Evolutionary conservation across 2,113 vertebrate genomes (phyloP), one percentile per base, ranked within the genome.

Genomic region (Spheniscus mendiculus): DNA sequence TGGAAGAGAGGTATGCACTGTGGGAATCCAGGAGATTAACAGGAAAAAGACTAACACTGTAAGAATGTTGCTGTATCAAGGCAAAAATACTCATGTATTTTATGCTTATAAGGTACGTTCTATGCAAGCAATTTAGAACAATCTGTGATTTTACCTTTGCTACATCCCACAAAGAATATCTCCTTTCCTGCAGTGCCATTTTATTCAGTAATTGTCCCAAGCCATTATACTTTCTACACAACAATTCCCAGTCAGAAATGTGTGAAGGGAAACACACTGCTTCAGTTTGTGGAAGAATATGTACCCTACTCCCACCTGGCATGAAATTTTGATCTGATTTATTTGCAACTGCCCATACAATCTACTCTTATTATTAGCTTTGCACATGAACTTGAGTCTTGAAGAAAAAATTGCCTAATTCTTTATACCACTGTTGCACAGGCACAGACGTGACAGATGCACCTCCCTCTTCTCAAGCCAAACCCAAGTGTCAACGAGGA

Each of bases 141-240:
- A 87, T 66, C 63, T 87, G n/a, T 86, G 71, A 84, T 95, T 95
- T 94, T 84, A 93, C 72, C 56, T 92, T 84, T 86, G 36, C 69
- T 90, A 11, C 83, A 78, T 86, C 77, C 71, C 59, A 52, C 59
- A 3, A 86, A 67, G 59, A 92, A 11, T 50, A 89, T 79, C 47
- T 87, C 16, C 77, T 93, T 90, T 83, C 45, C 79, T 49, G 15
- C 45, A 62, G 76, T 74, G 20, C 40, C 36, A 42, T 82, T 87
- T 82, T 76, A 66, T 59, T 89, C 70, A 53, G 78, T 90, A 96
- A 94, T 95, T 92, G 53, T 83, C 82, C 55, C 62, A 45, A 95
- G 85, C 40, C 58, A 62, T 93, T 95, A 91, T 55, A 40, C 88
- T 92, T 95, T 85, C 93, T 88, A 95, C 90, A 85, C 88, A 95